Base-by-base conservation (phyloP, 2,113 vertebrate genomes). In the Microcebus tavaratra region DNA sequence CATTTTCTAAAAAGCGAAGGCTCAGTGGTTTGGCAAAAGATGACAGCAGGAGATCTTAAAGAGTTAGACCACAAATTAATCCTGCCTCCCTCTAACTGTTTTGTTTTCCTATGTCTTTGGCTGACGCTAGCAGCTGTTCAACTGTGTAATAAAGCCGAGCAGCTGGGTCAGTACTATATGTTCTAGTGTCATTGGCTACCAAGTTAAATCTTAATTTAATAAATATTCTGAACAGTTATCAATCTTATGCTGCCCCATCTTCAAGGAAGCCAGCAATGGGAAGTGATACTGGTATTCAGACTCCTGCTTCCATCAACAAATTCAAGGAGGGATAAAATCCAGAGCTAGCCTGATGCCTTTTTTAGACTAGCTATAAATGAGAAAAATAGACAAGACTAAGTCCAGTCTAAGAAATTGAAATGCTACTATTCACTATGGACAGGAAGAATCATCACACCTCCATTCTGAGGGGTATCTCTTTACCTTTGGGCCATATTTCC, bases 161-260 rank as follows among this genome's bases (percentile, higher is more conserved):
- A 80, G 80, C 95, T 90, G 94, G 97, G 96, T 88, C 95, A 85
- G 95, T 31, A 88, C 95, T 90, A 0, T 17, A 39, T 42, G 80
- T 97, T 81, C 95, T 53, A 42, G 80, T 42, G 90, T 92, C 90
- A 29, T 0, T 50, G 76, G 84, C 76, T 94, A 84, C 18, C 57
- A 55, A 59, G 84, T 4, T 73, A 87, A 93, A 75, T 78, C 36
- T 70, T 75, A n/a, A 80, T 90, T 96, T 87, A 90, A 96, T 67
- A 94, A 92, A 96, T 67, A 94, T 92, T 95, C 81, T 12, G 53
- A 78, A 78, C 23, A 59, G 59, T 78, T 84, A 70, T 27, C 20
- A 57, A 72, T 42, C 6, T 59, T 72, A 12, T 11, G 45, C 29
- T 36, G 55, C 36, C 79, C 45, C 55, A 18, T 89, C 57, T 68